A percentile compares a stretch with the other conserved stretches of the same genome.
These are phyloP conservation scores for Spodoptera picta DNA, from an alignment of 2,888 invertebrate genomes.

Conservation along the genomic window DNA sequence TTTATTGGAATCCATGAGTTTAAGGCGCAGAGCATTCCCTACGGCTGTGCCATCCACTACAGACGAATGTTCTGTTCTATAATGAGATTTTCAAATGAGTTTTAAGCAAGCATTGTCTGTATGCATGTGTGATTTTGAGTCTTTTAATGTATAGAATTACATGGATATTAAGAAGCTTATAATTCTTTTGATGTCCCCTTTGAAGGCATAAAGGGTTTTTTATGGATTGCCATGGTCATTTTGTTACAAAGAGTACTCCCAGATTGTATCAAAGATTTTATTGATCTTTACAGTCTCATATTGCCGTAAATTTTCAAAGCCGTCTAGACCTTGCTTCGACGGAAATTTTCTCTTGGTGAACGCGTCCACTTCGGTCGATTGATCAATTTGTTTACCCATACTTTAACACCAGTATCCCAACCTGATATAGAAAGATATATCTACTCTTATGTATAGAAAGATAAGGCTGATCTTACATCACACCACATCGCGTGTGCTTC, in stretches of 20 bases:
- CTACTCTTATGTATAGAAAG: too few relatives aligned
- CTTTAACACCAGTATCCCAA: too few relatives aligned
- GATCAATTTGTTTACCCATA: too few relatives aligned
- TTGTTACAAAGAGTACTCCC: not conserved
- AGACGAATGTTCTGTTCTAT: constrained; percentile 3
- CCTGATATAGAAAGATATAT: too few relatives aligned
- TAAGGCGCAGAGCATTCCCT: not conserved
- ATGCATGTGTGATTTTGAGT: not conserved
- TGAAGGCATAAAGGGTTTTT: constrained; percentile 5
- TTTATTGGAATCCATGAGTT: constrained; percentile 29
- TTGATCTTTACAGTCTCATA: too few relatives aligned
- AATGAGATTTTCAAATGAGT: constrained; percentile 1
- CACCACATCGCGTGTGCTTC: too few relatives aligned
- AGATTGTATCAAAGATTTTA: too few relatives aligned
- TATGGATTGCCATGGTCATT: not conserved
- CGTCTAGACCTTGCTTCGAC: too few relatives aligned
- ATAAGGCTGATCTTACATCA: too few relatives aligned
- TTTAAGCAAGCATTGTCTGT: constrained; percentile 1
- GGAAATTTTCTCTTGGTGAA: too few relatives aligned
- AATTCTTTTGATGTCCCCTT: constrained; percentile 1
- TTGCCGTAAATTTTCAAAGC: too few relatives aligned
- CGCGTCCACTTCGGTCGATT: too few relatives aligned
- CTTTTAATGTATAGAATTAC: constrained; percentile 2
- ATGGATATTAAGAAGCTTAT: constrained; percentile 12
- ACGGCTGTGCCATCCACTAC: not conserved